These are phyloP conservation scores for Drosophila virilis DNA, from an alignment of 1,140 invertebrate genomes.

Conservation along the genomic window DNA sequence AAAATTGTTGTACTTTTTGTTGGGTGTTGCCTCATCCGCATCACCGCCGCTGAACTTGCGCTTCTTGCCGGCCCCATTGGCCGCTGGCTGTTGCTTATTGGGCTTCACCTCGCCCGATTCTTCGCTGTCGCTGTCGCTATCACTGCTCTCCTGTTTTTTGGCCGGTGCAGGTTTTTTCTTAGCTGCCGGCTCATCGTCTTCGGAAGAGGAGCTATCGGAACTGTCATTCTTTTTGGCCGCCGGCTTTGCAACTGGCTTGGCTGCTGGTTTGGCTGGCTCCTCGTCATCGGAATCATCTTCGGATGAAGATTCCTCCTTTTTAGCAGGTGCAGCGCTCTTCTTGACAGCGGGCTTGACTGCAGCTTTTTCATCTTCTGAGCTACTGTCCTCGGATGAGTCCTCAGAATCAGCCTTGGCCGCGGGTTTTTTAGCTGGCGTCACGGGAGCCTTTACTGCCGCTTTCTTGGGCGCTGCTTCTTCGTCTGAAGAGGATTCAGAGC, in stretches of 20 bases:
- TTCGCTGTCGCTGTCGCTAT: conserved; percentile 66
- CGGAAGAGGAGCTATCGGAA: conserved; percentile 48
- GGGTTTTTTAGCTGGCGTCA: conserved; percentile 28
- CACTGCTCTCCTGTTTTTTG: conserved; percentile 44
- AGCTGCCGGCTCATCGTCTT: conserved; percentile 49
- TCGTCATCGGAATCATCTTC: conserved; percentile 60
- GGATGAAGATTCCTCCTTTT: conserved; percentile 50
- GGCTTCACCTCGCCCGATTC: conserved; percentile 29
- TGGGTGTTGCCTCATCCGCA: conserved; percentile 65
- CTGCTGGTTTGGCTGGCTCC: conserved; percentile 37
- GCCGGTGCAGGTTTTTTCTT: conserved; percentile 22
- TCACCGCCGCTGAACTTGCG: conserved; percentile 81
- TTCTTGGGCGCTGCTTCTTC: conserved; percentile 54
- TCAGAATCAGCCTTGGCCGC: conserved; percentile 42
- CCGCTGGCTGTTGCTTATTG: conserved; percentile 34
- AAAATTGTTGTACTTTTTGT: conserved; percentile 86
- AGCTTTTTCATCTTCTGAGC: conserved; percentile 55
- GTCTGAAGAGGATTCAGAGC: conserved; percentile 63
- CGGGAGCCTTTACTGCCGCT: conserved; percentile 16
- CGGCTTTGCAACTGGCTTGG: conserved; percentile 40
- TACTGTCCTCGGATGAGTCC: conserved; percentile 64
- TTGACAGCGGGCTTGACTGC: conserved; percentile 41
- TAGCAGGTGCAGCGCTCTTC: background rate
- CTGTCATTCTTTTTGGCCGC: conserved; percentile 45
- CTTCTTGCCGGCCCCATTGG: conserved; percentile 73